A percentile compares a stretch with the other conserved stretches of the same genome.
phyloP scores from a whole-genome alignment of 1,140 invertebrate genomes.

The Trichonephila inaurata region DNA sequence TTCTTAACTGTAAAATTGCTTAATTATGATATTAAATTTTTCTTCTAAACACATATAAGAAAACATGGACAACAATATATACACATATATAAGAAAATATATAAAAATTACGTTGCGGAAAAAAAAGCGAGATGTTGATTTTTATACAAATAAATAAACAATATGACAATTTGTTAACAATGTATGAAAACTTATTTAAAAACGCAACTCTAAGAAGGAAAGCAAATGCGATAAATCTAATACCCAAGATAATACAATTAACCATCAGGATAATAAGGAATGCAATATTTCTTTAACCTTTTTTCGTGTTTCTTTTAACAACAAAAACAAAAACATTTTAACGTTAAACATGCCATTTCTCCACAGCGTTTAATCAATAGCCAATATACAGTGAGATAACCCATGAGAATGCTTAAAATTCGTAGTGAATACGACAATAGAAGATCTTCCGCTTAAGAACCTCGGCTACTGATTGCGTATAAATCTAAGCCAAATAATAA shows the following conservation, averaged over 20 bases:
- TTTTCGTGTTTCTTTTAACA: not conserved
- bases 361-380: not conserved
- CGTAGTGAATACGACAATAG: not conserved
- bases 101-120: no score
- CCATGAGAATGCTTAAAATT: conserved; percentile 9
- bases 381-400: conserved; percentile 2
- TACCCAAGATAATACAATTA: not conserved
- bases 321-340: not conserved
- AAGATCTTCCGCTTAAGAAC: not conserved
- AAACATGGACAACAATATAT: no score
- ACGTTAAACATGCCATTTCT: not conserved
- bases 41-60: no score
- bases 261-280: not conserved
- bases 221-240: not conserved
- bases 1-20: no score
- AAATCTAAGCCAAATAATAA: conserved; percentile 31
- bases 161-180: no score
- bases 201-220: not conserved
- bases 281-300: not conserved
- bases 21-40: no score
- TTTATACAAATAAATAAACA: no score
- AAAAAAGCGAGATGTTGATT: no score
- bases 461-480: not conserved
- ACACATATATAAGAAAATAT: no score
- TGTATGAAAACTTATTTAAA: not conserved